Evolutionary conservation across 2,113 vertebrate genomes (phyloP), one percentile per base, ranked within the genome.

Genomic region (Hydropotes inermis): DNA sequence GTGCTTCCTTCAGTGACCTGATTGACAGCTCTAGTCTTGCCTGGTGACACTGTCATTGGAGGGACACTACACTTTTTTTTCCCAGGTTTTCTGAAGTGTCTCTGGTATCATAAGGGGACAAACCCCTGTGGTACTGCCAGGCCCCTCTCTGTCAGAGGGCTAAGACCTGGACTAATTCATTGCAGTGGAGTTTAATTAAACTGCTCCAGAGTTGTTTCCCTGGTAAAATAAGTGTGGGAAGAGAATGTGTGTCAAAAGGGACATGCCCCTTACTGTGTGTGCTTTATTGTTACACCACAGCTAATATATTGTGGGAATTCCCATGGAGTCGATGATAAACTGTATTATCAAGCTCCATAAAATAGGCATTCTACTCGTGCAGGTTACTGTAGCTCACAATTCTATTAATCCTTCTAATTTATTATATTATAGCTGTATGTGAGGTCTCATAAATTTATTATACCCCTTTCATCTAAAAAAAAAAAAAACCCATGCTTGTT

Each of bases 221-320:
- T 99, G 99, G 99, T 99, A 99, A 99, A 99, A 98, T 99, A 99
- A 99, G 99, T 99, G 99, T 99, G 99, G 99, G 99, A 99, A 99
- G 99, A 99, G 99, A 99, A 99, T 99, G 99, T 99, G 99, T 99
- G 99, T 99, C 99, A 99, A 99, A 99, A 99, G 99, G 99, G 99
- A 99, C 99, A 99, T 99, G 99, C 99, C 99, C 99, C 99, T 99
- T 98, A 99, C 99, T 99, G 99, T 99, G 99, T 99, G 98, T 91
- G 98, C 99, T 99, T 99, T 99, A 99, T 99, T 99, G 99, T 99
- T 99, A 99, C 98, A 98, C 99, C 98, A 98, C 99, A 98, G 98
- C 98, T 99, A 99, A 99, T 99, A 99, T 99, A 99, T 99, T 99
- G 99, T 99, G 99, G 99, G 99, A 99, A 99, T 99, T 99, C 99